Percentiles rank a stretch among this genome's conserved stretches.
Evolutionary conservation across 2,113 vertebrate genomes (phyloP).

Genomic region (Amblyornis subalaris): DNA sequence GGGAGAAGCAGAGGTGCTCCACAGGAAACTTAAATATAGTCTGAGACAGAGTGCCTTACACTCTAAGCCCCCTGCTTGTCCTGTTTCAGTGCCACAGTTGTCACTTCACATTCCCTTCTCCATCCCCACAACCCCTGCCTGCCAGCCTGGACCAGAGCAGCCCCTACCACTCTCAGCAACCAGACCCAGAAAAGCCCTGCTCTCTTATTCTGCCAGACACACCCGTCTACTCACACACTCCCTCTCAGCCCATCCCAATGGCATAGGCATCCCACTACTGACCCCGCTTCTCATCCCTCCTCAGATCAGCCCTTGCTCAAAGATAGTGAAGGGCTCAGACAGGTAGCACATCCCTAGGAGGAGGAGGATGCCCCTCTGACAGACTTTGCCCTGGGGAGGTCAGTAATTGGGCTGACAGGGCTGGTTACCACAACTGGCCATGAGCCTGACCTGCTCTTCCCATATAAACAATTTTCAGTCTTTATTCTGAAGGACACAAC

Average conservation of each 20-base stretch:
- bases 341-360: neutral
- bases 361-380: neutral
- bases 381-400: neutral
- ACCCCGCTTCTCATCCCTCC: accelerated
- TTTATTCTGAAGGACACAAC: neutral
- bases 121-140: neutral
- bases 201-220: neutral
- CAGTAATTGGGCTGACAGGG: neutral
- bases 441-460: neutral
- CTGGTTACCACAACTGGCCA: neutral
- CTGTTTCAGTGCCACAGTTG: neutral
- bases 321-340: neutral
- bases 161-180: neutral
- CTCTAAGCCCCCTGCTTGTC: neutral
- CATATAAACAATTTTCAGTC: neutral
- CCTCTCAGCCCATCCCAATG: neutral
- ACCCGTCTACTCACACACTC: neutral
- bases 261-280: neutral
- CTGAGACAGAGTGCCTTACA: neutral
- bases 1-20: neutral
- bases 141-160: neutral
- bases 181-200: neutral
- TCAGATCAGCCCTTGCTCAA: neutral
- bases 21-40: neutral
- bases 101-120: neutral